Evolutionary conservation across 2,888 invertebrate species (phyloP), one percentile per base, ranked within the genome.

Genomic region (Athalia rosae): DNA sequence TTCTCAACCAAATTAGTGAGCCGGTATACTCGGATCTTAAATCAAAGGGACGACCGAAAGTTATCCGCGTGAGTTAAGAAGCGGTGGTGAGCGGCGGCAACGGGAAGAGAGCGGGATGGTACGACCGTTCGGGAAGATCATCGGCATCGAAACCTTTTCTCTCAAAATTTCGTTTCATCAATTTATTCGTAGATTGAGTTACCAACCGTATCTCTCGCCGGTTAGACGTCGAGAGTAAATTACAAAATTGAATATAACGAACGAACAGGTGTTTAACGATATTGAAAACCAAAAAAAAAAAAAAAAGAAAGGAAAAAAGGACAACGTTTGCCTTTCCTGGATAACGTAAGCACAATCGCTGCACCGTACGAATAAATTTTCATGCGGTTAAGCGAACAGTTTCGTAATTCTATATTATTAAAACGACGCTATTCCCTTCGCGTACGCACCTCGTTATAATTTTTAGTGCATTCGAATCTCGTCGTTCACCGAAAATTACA

Each of bases 171-270:
- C 11, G 56, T 43, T 71, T 71, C 69, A 58, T 71, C 56, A 71
- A 71, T 71, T 71, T 71, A 67, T 71, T 71, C 69, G 15, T 9
- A 71, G 69, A 71, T 71, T 71, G 56, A 71, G 69, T 71, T 71
- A 71, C 69, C 69, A 71, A 71, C 76, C 76, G 76, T 79, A 79
- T 69, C 84, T 81, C 82, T 82, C 80, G 82, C 81, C 78, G 28
- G 28, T n/a, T n/a, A 81, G 83, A 84, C 82, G 83, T 84, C 84
- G 83, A 82, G 82, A 82, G 82, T 82, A 80, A 78, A 80, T 84
- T 84, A 81, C 82, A 84, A 84, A 83, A 82, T 80, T 79, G 81
- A 84, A 84, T 84, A 84, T 84, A 84, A 84, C 81, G 84, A 84
- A 83, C 79, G 79, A 79, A 79, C 61, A 64, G 69, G 47, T 50